Evolutionary conservation across 2,113 vertebrate species (phyloP), one percentile per base, ranked within the genome.

Genomic region (Leptosomus discolor): DNA sequence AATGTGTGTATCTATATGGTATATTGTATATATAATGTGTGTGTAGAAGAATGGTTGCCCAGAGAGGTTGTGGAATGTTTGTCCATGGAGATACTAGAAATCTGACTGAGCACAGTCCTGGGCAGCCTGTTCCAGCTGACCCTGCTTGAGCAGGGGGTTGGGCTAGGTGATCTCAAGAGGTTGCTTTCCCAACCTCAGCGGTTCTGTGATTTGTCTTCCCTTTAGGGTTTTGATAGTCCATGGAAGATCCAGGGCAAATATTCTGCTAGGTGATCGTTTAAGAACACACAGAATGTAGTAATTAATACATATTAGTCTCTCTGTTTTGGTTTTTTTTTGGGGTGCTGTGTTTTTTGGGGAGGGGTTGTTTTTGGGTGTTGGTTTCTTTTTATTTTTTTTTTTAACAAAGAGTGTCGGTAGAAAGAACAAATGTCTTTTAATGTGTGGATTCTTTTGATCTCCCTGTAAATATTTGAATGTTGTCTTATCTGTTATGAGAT

Each of bases 401-500:
- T 76, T 43, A 81, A 51, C 34, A 70, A 65, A 80, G 7, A 5
- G 15, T 60, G 10, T 75, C 36, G 24, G 11, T n/a, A 69, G 48
- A 21, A 86, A 50, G 69, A 87, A 37, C 18, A 80, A 46, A 91
- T 20, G 15, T 68, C 58, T 51, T 23, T 24, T 86, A 81, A 88
- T 30, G 10, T 87, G 36, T 58, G 41, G 67, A 61, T 45, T 95
- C 76, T 92, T 87, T 91, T 45, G 53, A 48, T 85, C 46, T 94
- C 75, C 74, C 58, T 88, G 46, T 48, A 81, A 88, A 34, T 77
- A 85, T 67, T 60, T 84, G 65, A 94, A 45, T 93, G 48, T 88
- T 45, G 65, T 61, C 88, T 96, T 92, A 81, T 95, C 89, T 95
- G 43, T 70, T 92, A 74, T 0, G 43, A 67, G 92, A 70, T 29